A percentile compares a stretch with the other conserved stretches of the same genome.
These are phyloP conservation scores for Australoheros scitulus DNA, from an alignment of 2,113 vertebrate genomes.

Conservation along the genomic window DNA sequence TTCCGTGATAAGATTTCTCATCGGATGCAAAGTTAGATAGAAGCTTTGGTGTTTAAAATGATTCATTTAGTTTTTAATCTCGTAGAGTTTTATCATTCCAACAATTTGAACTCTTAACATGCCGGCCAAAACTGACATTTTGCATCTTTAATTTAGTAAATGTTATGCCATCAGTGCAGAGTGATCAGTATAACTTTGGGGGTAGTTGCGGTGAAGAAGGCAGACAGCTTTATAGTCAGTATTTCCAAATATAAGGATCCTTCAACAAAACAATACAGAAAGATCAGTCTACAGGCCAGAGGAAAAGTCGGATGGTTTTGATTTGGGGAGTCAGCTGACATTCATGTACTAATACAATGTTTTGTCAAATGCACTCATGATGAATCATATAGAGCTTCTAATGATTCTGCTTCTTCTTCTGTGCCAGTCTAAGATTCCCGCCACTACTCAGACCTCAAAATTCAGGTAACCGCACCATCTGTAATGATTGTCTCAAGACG, in stretches of 20 bases:
- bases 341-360: not conserved
- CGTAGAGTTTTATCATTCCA: not conserved
- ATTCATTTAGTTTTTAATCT: not conserved
- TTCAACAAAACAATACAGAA: not conserved
- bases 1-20: not conserved
- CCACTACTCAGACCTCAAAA: not conserved
- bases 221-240: not conserved
- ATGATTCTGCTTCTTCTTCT: not conserved
- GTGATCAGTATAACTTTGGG: not conserved
- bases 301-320: not conserved
- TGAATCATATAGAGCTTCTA: not conserved
- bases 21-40: not conserved
- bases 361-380: not conserved
- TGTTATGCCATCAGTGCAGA: not conserved
- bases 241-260: not conserved
- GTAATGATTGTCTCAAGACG: not conserved
- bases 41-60: conserved; percentile 7
- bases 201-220: not conserved
- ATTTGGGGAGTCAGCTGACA: not conserved
- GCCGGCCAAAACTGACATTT: not conserved
- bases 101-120: conserved; percentile 7
- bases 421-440: not conserved
- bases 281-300: not conserved
- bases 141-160: conserved; percentile 3
- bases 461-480: not conserved